Evolutionary conservation across 1,140 invertebrate genomes (phyloP), one percentile per base, ranked within the genome.

Genomic region (Drosophila sucinea): DNA sequence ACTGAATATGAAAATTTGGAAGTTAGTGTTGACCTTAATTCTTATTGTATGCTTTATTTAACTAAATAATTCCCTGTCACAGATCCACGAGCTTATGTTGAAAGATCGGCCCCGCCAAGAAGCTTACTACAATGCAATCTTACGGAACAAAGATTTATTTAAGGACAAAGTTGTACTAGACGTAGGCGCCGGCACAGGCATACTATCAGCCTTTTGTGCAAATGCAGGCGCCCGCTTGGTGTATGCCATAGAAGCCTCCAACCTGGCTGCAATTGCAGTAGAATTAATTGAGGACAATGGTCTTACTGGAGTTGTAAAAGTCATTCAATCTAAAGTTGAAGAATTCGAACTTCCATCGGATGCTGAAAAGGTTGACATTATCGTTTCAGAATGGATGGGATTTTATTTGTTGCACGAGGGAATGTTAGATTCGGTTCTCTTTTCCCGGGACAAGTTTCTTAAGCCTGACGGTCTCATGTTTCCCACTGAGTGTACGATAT

Each of bases 361-460:
- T 38, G 94, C 94, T 35, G 94, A 96, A 35, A 97, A 98, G 93
- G 98, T 99, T 8, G 98, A 99, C 93, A 95, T 98, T 1, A 98
- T 99, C 75, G 96, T 99, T 30, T 99, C 98, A 3, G 99, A 99
- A 93, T 99, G 98, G 98, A 99, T 99, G 99, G 99, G 99, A 2
- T 99, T 99, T 92, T 99, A 99, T 92, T 93, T 99, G 8, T 93
- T 99, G 33, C 99, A 99, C 92, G 99, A 99, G 93, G 98, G 97
- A 35, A 99, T 99, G 99, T 92, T 99, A 40, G 97, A 99, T 91
- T 97, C 96, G 11, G 95, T 98, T 0, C 94, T 99, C 54, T 95
- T 95, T 92, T 98, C 98, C 0, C 94, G 98, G 90, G 98, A 99
- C 92, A 96, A 97, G 89, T 99, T 98, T 94, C 93, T 99, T 11